phyloP scores from a whole-genome alignment of 2,113 vertebrate species.

The Benitochromis conjunctus region DNA sequence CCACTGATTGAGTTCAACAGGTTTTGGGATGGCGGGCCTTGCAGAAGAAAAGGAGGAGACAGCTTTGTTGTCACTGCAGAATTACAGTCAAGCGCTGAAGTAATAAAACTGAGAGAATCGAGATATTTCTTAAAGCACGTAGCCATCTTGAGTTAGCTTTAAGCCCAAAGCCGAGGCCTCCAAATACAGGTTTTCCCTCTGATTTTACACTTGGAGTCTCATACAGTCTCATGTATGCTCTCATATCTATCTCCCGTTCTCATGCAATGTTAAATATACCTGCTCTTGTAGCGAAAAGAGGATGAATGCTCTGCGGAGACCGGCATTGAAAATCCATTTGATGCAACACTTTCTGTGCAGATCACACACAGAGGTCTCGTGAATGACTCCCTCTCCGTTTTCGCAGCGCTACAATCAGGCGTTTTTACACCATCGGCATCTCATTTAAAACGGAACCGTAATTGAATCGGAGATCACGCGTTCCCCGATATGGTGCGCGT shows the following conservation, averaged over 20 bases:
- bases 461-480: constrained; percentile 59
- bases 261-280: constrained; percentile 57
- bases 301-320: constrained; percentile 45
- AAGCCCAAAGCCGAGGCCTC: neutral
- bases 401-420: constrained; percentile 48
- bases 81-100: neutral
- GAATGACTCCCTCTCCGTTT: constrained; percentile 52
- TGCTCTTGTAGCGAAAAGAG: constrained; percentile 30
- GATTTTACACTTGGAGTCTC: neutral
- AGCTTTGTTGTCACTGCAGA: neutral
- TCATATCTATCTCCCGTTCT: constrained; percentile 13
- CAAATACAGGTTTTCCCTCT: neutral
- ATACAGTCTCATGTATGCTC: constrained; percentile 36
- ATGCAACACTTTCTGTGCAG: constrained; percentile 29
- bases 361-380: constrained; percentile 43
- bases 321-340: constrained; percentile 37
- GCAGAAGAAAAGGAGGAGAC: neutral
- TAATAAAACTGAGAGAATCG: neutral
- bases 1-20: constrained; percentile 55
- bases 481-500: constrained; percentile 12
- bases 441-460: constrained; percentile 55
- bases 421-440: constrained; percentile 35
- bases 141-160: neutral
- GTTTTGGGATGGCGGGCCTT: constrained; percentile 17
- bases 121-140: neutral